Conservation (phyloP, 2,797 vertebrate species). For the Darevskia mixta region DNA sequence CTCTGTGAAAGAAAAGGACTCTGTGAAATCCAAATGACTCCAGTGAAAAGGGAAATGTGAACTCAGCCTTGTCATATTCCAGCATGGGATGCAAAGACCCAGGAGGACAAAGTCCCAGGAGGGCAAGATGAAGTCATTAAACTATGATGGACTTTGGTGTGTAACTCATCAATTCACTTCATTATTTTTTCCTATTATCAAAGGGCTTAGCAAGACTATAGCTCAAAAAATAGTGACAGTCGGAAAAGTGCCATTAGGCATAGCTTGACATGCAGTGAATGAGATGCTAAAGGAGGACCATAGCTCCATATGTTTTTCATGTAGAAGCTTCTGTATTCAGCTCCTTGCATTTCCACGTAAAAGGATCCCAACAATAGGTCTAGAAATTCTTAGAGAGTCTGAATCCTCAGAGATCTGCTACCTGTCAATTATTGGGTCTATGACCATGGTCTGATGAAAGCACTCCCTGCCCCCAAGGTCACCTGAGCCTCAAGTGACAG, state of each 20-base stretch:
- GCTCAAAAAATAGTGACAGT: no score
- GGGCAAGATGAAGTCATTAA: not conserved
- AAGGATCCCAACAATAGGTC: not conserved
- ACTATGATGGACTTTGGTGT: no score
- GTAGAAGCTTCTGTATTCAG: not conserved
- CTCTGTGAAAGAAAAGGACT: slow-evolving; percentile 30
- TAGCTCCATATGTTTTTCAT: not conserved
- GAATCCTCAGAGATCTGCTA: not conserved
- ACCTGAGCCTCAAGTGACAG: no score
- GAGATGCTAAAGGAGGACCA: not conserved
- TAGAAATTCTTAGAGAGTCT: not conserved
- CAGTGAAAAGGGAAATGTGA: not conserved
- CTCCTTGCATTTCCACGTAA: not conserved
- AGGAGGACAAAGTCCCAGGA: not conserved
- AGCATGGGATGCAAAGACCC: not conserved
- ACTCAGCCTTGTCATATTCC: not conserved
- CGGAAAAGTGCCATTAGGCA: not conserved
- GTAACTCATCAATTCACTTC: not conserved
- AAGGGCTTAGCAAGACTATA: not conserved
- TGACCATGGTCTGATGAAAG: not conserved
- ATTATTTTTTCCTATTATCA: not conserved
- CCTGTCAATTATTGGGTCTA: not conserved
- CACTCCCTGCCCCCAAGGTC: no score
- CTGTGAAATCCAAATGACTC: slow-evolving; percentile 13
- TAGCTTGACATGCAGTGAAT: not conserved